These are phyloP conservation scores for Psophia crepitans DNA, from an alignment of 2,113 vertebrate species.

Conservation along the genomic window DNA sequence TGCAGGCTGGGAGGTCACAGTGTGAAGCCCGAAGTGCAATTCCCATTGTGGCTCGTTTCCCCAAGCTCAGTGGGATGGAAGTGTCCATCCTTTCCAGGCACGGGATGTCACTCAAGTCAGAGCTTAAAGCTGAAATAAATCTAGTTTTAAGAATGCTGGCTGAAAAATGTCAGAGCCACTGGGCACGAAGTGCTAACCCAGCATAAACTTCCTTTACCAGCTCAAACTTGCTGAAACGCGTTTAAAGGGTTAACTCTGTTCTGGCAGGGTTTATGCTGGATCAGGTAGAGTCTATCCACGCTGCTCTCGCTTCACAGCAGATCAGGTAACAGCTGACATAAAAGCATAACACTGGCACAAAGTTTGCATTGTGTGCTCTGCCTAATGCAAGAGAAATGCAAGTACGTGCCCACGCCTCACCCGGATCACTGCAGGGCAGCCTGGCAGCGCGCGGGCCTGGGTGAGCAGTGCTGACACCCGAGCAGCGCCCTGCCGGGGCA, in stretches of 20 bases:
- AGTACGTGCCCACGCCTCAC: not conserved
- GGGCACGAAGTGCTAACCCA: not conserved
- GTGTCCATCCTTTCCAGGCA: not conserved
- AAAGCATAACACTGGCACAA: not conserved
- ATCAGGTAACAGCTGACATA: not conserved
- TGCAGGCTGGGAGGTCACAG: not conserved
- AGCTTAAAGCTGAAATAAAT: not conserved
- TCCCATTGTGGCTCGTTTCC: fast-evolving
- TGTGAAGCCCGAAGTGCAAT: not conserved
- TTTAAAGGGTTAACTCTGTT: not conserved
- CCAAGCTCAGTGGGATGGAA: fast-evolving
- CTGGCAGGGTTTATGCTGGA: not conserved
- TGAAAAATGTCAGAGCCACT: not conserved
- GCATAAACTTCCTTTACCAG: not conserved
- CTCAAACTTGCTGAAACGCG: not conserved
- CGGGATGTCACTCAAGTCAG: fast-evolving
- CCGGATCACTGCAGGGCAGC: not conserved
- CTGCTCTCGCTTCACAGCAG: not conserved
- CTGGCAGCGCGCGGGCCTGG: not conserved
- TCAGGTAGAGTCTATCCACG: not conserved
- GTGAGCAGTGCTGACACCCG: not conserved
- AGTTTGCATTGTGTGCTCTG: not conserved
- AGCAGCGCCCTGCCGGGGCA: not conserved
- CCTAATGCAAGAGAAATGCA: not conserved
- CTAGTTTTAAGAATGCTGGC: not conserved